Evolutionary conservation across 2,113 vertebrate species (phyloP), one percentile per base, ranked within the genome.

Genomic region (Jaculus jaculus): DNA sequence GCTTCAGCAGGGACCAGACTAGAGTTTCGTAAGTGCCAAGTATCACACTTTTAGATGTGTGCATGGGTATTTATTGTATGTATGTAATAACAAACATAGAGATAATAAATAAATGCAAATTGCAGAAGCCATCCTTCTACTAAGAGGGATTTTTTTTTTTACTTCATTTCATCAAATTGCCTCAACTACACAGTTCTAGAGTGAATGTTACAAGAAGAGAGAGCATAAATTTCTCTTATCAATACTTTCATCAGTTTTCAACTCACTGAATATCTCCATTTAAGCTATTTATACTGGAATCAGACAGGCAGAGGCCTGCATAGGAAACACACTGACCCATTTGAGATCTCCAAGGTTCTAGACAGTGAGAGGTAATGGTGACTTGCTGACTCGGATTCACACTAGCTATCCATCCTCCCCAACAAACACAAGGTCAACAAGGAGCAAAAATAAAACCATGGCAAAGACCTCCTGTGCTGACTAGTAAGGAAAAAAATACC

Each of bases 1-100:
- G 24, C 63, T 51, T 74, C 23, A 74, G 30, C 34, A 79, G 78
- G 82, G 90, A 89, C 87, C 60, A 80, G 51, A 88, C 91, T 69
- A 82, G 60, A 83, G 34, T 87, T 92, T 90, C 42, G 66, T 94
- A 75, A 94, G 80, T 73, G 58, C 34, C 81, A 89, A 65, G 6
- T 17, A 87, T 34, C 89, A 16, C 26, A 69, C 23, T 73, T 85
- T 74, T 28, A 84, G 32, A 28, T 74, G 13, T 63, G 28, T 69
- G 7, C 13, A 9, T 13, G 28, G 2, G 10, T 26, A 26, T 71
- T 54, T 80, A 34, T 58, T 15, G 11, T 9, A 18, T 73, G 61
- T 42, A 16, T 47, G 42, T 47, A 47, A 47, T 47, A 47, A 47
- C 42, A 47, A 47, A 47, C 42, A 54, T 54, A 54, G 13, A 54